A percentile compares a stretch with the other conserved stretches of the same genome.
Conservation (phyloP, 2,113 vertebrate genomes). For the Zonotrichia leucophrys region DNA sequence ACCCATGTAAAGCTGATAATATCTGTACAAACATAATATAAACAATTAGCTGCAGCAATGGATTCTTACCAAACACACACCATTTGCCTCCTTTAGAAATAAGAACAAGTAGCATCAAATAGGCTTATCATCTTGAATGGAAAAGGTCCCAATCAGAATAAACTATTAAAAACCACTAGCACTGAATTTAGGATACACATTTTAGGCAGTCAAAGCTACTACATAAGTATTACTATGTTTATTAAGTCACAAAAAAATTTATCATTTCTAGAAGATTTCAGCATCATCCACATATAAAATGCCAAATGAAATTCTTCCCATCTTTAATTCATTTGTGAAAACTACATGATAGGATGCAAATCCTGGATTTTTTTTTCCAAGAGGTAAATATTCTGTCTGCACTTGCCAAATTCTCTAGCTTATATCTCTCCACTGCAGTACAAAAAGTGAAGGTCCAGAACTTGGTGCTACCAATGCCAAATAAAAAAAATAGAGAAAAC, state of each 20-base stretch:
- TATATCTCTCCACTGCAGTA: background rate
- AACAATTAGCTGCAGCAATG: background rate
- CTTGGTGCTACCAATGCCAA: background rate
- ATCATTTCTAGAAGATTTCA: background rate
- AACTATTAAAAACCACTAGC: background rate
- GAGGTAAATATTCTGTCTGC: background rate
- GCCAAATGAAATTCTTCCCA: background rate
- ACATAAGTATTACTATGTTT: background rate
- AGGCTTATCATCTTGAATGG: background rate
- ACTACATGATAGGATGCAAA: background rate
- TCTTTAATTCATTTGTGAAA: background rate
- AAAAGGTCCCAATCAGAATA: background rate
- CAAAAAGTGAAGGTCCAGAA: background rate
- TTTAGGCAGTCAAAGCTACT: background rate
- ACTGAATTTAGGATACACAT: background rate
- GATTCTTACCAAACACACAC: background rate
- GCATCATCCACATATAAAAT: background rate
- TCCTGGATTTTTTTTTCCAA: background rate
- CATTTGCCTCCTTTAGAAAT: background rate
- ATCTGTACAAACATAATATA: background rate
- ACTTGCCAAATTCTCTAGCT: background rate
- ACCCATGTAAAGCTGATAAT: background rate
- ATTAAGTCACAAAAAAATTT: background rate
- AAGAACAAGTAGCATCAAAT: background rate
- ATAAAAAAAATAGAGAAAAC: background rate